Evolutionary conservation across 2,888 invertebrate genomes (phyloP), one percentile per base, ranked within the genome.

Genomic region (Dasysyrphus tricinctus): DNA sequence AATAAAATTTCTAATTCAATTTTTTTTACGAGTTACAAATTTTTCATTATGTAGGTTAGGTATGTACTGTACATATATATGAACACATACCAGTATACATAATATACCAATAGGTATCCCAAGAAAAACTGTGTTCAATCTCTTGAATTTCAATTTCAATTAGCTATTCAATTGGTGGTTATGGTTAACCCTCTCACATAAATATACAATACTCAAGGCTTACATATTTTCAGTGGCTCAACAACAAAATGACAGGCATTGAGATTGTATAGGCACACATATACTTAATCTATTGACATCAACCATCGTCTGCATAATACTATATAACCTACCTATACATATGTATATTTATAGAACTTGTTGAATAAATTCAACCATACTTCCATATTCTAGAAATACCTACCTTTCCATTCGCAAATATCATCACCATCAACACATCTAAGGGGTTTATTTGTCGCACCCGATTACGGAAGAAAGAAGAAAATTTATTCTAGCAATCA

Each of bases 401-500:
- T 54, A 24, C 37, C 54, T 54, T 69, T 39, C 39, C 11, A 39
- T 69, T 42, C 19, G 19, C 67, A 32, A 73, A 67, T 69, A 74
- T 78, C 78, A 56, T 78, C 54, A 56, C 54, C 63, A 59, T 79
- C 78, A 63, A 56, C 59, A 70, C 61, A 42, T 63, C 51, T 32
- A 14, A 37, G 61, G 67, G 59, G 51, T 73, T 56, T 75, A 84
- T 80, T 75, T 70, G 57, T 65, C 72, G 80, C 80, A 72, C 49
- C 70, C 72, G 84, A 76, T 84, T 80, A 80, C 59, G 76, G 77
- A 59, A 69, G 69, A 77, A 76, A 77, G 77, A 37, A 85, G 73
- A 73, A 85, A 85, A 80, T 85, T 80, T 85, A 81, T 85, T 85
- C 77, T 81, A 80, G 85, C 80, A 85, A 85, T 85, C 85, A 85